Conservation (phyloP, 2,797 vertebrate genomes). For the Sphenopsis melanotis region DNA sequence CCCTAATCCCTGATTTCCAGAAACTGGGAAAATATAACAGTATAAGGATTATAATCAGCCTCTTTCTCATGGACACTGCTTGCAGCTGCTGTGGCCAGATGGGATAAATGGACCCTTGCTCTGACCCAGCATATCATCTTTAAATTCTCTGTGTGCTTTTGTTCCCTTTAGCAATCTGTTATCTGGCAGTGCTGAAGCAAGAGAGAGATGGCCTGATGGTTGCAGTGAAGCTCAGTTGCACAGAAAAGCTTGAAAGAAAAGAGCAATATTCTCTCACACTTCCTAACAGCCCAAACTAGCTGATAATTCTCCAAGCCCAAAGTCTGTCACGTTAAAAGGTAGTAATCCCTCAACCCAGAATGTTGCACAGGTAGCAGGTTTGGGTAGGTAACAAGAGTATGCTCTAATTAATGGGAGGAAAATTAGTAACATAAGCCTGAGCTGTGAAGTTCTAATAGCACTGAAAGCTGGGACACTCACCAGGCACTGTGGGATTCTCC, state of each 20-base stretch:
- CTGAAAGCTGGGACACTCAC: neutral
- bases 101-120: neutral
- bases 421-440: neutral
- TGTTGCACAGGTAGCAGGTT: neutral
- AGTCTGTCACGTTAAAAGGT: neutral
- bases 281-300: neutral
- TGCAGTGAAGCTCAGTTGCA: neutral
- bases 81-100: neutral
- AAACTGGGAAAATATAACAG: neutral
- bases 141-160: neutral
- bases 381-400: neutral
- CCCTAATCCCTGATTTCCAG: neutral
- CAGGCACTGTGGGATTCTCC: neutral
- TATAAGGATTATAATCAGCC: neutral
- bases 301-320: neutral
- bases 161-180: neutral
- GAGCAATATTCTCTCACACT: neutral
- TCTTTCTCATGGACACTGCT: neutral
- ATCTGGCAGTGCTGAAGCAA: neutral
- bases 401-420: neutral
- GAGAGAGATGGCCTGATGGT: neutral
- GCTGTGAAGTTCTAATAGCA: neutral
- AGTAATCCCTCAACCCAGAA: neutral
- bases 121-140: neutral
- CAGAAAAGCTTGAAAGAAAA: neutral